These are phyloP conservation scores for Sebastes iracundus DNA, from an alignment of 2,797 vertebrate species.

Conservation along the genomic window DNA sequence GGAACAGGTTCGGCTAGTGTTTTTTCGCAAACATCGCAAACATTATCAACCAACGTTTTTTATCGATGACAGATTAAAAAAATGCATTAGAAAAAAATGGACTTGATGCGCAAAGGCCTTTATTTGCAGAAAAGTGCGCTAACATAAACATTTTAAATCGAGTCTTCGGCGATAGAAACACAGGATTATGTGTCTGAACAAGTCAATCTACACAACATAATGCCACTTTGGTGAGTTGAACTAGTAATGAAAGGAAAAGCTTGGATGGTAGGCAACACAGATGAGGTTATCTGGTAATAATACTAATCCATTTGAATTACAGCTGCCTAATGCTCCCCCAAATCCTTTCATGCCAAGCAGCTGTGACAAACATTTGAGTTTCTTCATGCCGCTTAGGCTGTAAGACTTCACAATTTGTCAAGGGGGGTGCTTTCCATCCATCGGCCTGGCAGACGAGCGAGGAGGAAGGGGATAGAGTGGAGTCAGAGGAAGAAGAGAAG, in stretches of 20 bases:
- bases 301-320: constrained; percentile 56
- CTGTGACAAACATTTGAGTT: constrained; percentile 69
- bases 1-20: too few relatives aligned
- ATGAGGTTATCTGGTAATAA: constrained; percentile 49
- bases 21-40: too few relatives aligned
- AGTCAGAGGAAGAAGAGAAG: constrained; percentile 44
- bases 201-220: background rate
- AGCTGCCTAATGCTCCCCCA: constrained; percentile 50
- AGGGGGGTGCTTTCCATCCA: constrained; percentile 58
- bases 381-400: constrained; percentile 39
- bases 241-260: constrained; percentile 23
- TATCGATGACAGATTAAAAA: too few relatives aligned
- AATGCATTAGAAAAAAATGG: too few relatives aligned
- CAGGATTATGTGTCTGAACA: background rate
- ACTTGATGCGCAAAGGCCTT: too few relatives aligned
- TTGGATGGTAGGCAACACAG: background rate
- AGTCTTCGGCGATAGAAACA: background rate
- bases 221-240: constrained; percentile 8
- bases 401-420: constrained; percentile 53
- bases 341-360: constrained; percentile 67
- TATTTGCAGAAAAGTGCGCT: background rate
- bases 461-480: constrained; percentile 38
- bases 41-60: too few relatives aligned
- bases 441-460: constrained; percentile 55
- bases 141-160: background rate